Conservation (phyloP, 2,888 invertebrate genomes). For the Melipona beecheii region DNA sequence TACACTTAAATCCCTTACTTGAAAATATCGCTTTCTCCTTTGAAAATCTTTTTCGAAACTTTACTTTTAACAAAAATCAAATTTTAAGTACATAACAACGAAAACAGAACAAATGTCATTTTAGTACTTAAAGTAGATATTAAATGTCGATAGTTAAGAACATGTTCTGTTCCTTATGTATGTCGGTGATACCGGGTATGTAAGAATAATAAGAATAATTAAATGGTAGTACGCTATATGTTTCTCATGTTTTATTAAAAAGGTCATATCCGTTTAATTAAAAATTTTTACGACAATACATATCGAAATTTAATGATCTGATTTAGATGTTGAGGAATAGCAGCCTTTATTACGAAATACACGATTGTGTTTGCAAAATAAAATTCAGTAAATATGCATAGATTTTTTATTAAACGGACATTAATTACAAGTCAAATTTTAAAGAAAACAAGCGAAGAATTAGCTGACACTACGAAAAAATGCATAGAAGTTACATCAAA, state of each 20-base stretch:
- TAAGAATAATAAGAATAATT: constrained; percentile 1
- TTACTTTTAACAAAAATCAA: background rate
- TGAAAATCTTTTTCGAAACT: constrained; percentile 8
- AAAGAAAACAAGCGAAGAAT: background rate
- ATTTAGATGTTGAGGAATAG: background rate
- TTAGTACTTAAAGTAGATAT: background rate
- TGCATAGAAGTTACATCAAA: background rate
- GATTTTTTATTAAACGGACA: constrained; percentile 21
- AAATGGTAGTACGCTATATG: background rate
- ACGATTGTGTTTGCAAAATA: background rate
- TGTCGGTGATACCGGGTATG: background rate
- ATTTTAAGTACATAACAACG: background rate
- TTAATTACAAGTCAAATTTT: constrained; percentile 7
- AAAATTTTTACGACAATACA: background rate
- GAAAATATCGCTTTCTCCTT: constrained; percentile 28
- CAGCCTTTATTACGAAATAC: background rate
- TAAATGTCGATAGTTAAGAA: background rate
- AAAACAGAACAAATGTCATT: background rate
- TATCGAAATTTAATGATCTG: background rate
- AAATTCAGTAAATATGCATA: constrained; percentile 24
- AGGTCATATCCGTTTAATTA: background rate
- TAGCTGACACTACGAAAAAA: background rate
- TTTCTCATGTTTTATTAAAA: background rate
- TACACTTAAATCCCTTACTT: constrained; percentile 20
- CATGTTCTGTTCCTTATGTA: background rate